Evolutionary conservation across 2,888 invertebrate genomes (phyloP), one percentile per base, ranked within the genome.

Genomic region (Lysandra coridon): DNA sequence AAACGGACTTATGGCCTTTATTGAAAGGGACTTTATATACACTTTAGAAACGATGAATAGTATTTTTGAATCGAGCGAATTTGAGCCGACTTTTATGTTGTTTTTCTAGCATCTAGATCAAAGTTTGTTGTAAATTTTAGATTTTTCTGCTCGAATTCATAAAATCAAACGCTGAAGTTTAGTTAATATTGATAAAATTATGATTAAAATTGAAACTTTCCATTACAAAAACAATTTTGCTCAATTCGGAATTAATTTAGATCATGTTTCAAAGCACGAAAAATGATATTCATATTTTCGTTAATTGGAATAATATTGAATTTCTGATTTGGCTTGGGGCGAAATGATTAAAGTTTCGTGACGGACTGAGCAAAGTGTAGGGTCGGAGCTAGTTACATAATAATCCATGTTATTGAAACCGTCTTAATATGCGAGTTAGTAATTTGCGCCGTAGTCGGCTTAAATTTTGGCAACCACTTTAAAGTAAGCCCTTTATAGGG

Each of bases 351-450:
- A 64, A 4, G 64, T 4, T 10, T 12, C 23, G 23, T 7, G 30
- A 64, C 14, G 69, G 4, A 33, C 30, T 69, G 5, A 33, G 33
- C 17, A 37, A 69, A 14, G 12, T 37, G 37, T 12, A 33, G 69
- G 69, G 33, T 33, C 69, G 4, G 30, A 14, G 69, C 14, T 69
- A 64, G 64, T 30, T 62, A 30, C 1, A 23, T 62, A 64, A 30
- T 64, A 64, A 30, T 64, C 64, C 23, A 64, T 69, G 69, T 69
- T 69, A 37, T 69, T 69, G 69, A 69, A 69, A 69, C 69, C 14
- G 4, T 69, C 69, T 69, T 37, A 33, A 69, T 69, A 69, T 33
- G 14, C 17, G 69, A 69, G 69, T 69, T 69, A 64, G 69, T 17
- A 69, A 69, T 69, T 69, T 69, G 69, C 14, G 37, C 69, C 33